These are phyloP conservation scores for Scelioninae gen. 1 DNA, from an alignment of 2,888 invertebrate genomes.

Conservation along the genomic window DNA sequence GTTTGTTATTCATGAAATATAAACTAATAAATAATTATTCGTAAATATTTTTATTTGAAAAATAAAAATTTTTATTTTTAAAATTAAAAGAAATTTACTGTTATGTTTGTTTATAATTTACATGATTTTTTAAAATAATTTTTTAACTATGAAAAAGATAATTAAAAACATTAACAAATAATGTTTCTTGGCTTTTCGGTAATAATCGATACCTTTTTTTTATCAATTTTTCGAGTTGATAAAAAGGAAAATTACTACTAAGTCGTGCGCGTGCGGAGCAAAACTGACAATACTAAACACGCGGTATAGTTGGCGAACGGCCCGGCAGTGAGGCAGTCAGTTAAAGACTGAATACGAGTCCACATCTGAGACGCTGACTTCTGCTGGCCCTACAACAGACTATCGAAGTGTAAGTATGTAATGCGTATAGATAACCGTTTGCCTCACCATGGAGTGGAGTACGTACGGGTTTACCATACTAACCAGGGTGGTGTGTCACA, in stretches of 20 bases:
- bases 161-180: too few species aligned
- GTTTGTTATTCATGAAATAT: too few species aligned
- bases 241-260: not conserved
- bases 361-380: constrained; percentile 64
- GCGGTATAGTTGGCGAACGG: constrained; percentile 60
- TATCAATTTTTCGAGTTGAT: too few species aligned
- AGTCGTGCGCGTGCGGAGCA: constrained; percentile 23
- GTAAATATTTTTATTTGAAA: too few species aligned
- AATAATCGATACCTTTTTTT: too few species aligned
- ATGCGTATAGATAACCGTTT: constrained; percentile 66
- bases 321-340: constrained; percentile 67
- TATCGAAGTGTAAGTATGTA: constrained; percentile 66
- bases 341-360: constrained; percentile 69
- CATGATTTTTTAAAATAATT: too few species aligned
- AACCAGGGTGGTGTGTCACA: constrained; percentile 52
- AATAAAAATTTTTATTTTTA: too few species aligned
- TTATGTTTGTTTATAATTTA: too few species aligned
- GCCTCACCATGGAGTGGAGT: constrained; percentile 39
- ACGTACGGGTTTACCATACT: constrained; percentile 44
- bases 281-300: constrained; percentile 55
- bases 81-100: too few species aligned
- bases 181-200: too few species aligned
- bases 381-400: constrained; percentile 65
- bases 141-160: too few species aligned
- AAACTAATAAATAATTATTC: too few species aligned